Evolutionary conservation across 2,113 vertebrate genomes (phyloP), one percentile per base, ranked within the genome.

Genomic region (Tympanuchus pallidicinctus): DNA sequence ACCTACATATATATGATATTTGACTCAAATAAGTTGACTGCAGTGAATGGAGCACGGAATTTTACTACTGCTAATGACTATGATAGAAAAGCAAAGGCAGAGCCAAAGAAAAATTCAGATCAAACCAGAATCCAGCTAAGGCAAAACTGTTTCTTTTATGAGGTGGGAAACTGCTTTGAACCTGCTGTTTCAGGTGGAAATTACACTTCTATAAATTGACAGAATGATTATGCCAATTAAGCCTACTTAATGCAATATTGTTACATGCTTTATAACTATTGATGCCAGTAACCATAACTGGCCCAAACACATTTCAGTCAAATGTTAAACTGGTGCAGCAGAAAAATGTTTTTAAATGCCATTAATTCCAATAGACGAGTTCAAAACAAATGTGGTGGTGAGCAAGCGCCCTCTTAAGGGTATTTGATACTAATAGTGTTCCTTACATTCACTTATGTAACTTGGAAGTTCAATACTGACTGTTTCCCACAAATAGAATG

Each of bases 401-500:
- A 90, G 14, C 86, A 74, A 86, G 73, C 30, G 13, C 57, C 88
- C 66, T 82, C 86, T 93, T 83, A 90, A 82, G 88, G 86, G 28
- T 25, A 3, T 59, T 77, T 45, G 7, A 6, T 43, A 88, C 0
- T 0, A 71, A 45, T 27, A 64, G 30, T 1, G 4, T 50, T 79
- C 45, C 19, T 89, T 42, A 52, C 14, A 18, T 3, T 8, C 48
- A 45, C 28, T 84, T 59, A 6, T 1, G 21, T 28, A 13, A 42
- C 28, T 69, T 25, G 72, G 9, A 73, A 87, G 36, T n/a, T 85
- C 9, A 40, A 4, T 30, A 32, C 17, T 40, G 59, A 70, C 6
- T 2, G 20, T 54, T 82, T 70, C 11, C 6, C 24, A 28, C 6
- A 34, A 36, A 8, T 82, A 40, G 76, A 82, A 82, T 40, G 25